Base-by-base conservation (phyloP, 1,140 invertebrate genomes). In the Bilobella aurantiaca region DNA sequence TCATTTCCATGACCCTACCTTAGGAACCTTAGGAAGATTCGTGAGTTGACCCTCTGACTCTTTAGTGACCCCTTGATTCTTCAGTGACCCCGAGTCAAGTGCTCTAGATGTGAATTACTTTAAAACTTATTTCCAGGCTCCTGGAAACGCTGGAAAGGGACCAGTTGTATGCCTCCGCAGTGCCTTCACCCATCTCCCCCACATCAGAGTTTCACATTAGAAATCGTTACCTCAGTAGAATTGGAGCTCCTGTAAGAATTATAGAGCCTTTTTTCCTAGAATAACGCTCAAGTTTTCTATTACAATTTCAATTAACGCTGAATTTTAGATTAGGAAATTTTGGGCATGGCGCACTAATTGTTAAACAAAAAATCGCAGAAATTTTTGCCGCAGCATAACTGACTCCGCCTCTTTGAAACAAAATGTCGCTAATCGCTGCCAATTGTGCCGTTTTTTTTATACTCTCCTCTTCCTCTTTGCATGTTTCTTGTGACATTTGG, bases 131-230 rank as follows among this genome's bases (percentile, higher is more conserved):
- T 18, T 66, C 37, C 61, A 79, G 78, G 46, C 73, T 75, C 57
- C 72, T 78, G 12, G 76, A 82, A 71, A 73, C 75, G 59, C 68
- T 80, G 31, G 83, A 84, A 69, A 77, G 79, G 47, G 80, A 83
- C 70, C 79, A 80, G 72, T 71, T 84, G 27, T 69, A 83, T 31
- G 75, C 79, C 2, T 72, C 76, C 18, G 79, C 79, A 81, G 47
- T 81, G 81, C 75, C 69, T 82, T 21, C 67, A n/a, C n/a, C n/a
- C n/a, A n/a, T n/a, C n/a, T 62, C 63, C 34, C 78, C 83, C 1
- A 80, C 81, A 58, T 83, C 83, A n/a, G 83, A 84, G 66, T 83
- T 83, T 69, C 78, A 80, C 63, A 84, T 85, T 65, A 77, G 84
- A 64, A 85, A 85, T 76, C 78, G 84, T 66, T 85, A 85, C 73